phyloP scores from a whole-genome alignment of 2,797 vertebrate species.

The Anabas testudineus region DNA sequence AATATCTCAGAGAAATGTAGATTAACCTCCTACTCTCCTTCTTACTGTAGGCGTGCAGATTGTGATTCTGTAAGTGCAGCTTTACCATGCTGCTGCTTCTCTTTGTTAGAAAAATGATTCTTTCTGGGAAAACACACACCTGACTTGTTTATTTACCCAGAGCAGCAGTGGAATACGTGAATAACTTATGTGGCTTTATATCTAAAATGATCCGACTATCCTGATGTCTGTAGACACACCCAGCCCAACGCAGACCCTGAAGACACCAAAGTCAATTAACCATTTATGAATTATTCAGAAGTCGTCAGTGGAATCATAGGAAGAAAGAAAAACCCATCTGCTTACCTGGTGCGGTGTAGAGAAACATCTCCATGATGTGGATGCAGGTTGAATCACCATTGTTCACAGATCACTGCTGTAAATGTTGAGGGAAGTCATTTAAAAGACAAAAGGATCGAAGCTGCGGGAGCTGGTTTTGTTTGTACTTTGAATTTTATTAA shows the following conservation, averaged over 20 bases:
- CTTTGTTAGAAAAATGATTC: not conserved
- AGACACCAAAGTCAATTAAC: not conserved
- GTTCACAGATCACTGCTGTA: not conserved
- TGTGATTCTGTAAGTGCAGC: no score
- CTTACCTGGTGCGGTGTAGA: no score
- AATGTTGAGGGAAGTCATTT: not conserved
- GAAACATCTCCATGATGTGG: no score
- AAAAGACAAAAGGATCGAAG: no score
- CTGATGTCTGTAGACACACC: not conserved
- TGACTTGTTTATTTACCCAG: not conserved
- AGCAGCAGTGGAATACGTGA: conserved; percentile 1
- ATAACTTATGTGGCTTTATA: not conserved
- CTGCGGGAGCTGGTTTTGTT: no score
- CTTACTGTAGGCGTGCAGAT: no score
- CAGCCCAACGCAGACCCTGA: not conserved
- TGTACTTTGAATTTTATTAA: no score
- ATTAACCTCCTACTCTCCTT: no score
- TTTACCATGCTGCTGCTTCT: not conserved
- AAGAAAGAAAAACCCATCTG: not conserved
- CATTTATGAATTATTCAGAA: conserved; percentile 5
- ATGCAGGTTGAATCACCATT: not conserved
- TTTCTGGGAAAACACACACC: not conserved
- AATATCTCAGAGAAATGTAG: no score
- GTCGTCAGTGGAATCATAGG: not conserved
- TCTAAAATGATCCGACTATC: not conserved